Evolutionary conservation across 2,113 vertebrate species (phyloP).

Genomic region (Gymnorhina tibicen): DNA sequence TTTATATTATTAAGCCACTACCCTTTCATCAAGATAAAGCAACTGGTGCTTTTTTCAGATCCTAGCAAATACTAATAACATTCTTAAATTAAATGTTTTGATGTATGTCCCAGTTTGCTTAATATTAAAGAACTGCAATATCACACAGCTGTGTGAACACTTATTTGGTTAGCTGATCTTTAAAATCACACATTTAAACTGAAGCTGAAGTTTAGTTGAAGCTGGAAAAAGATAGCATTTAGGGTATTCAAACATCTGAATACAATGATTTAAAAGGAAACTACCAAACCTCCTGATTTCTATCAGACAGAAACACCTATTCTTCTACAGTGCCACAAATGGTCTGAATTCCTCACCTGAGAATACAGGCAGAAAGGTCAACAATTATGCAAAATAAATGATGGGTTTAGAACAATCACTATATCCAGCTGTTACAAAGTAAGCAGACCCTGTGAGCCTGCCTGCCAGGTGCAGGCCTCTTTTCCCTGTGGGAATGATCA

Average conservation of each 20-base stretch:
- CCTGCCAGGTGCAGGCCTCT: constrained; percentile 21
- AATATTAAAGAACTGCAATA: neutral
- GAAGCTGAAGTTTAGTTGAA: neutral
- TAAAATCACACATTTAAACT: neutral
- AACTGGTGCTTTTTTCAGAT: neutral
- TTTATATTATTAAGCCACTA: neutral
- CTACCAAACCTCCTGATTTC: neutral
- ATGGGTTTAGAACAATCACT: constrained; percentile 46
- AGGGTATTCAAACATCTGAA: neutral
- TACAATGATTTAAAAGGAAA: neutral
- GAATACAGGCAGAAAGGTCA: constrained; percentile 58
- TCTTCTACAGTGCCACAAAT: constrained; percentile 28
- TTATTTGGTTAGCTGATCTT: neutral
- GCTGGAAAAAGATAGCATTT: neutral
- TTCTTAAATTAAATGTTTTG: neutral
- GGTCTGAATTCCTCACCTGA: constrained; percentile 31
- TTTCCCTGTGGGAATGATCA: neutral
- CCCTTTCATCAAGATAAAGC: neutral
- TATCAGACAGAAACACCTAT: neutral
- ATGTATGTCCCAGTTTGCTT: neutral
- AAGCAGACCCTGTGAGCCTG: constrained; percentile 3
- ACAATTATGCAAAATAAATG: constrained; percentile 69
- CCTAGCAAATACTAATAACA: neutral
- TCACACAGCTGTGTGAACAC: neutral
- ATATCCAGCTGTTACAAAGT: constrained; percentile 46